Percentiles rank a stretch among this genome's conserved stretches.
phyloP scores from a whole-genome alignment of 2,888 invertebrate species.

The Polymixis lichenea region DNA sequence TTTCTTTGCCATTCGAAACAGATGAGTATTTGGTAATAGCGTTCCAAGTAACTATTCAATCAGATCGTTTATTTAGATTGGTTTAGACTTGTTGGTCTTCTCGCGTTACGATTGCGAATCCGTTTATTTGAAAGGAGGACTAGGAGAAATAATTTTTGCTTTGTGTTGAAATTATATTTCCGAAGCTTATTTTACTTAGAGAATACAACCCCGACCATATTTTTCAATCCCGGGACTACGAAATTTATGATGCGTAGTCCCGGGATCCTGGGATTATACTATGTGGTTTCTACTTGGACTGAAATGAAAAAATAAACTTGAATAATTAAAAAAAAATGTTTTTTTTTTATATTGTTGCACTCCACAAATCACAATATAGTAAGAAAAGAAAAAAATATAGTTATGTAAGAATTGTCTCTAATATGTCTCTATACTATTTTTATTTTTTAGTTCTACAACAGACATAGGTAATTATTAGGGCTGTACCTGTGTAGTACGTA shows the following conservation, averaged over 20 bases:
- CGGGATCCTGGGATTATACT: no score
- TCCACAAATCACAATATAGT: background rate
- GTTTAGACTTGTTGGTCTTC: background rate
- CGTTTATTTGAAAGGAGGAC: background rate
- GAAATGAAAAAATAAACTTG: no score
- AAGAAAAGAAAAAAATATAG: background rate
- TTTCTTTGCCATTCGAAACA: constrained; percentile 48
- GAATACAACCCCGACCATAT: no score
- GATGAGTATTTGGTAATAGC: constrained; percentile 51
- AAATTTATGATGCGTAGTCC: no score
- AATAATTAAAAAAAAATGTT: no score
- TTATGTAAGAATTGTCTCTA: no score
- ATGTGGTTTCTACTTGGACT: no score
- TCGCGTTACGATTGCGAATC: background rate
- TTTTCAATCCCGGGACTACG: no score
- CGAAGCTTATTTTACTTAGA: background rate
- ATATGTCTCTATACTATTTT: no score
- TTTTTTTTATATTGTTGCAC: background rate
- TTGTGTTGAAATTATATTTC: background rate
- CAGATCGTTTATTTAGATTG: constrained; percentile 9
- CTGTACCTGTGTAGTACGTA: background rate
- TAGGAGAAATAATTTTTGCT: background rate
- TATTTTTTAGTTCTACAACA: no score
- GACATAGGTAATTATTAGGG: no score
- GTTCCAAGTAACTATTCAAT: constrained; percentile 30